Base-by-base conservation (phyloP, 2,888 invertebrate species). In the Scrobipalpa atriplicella region DNA sequence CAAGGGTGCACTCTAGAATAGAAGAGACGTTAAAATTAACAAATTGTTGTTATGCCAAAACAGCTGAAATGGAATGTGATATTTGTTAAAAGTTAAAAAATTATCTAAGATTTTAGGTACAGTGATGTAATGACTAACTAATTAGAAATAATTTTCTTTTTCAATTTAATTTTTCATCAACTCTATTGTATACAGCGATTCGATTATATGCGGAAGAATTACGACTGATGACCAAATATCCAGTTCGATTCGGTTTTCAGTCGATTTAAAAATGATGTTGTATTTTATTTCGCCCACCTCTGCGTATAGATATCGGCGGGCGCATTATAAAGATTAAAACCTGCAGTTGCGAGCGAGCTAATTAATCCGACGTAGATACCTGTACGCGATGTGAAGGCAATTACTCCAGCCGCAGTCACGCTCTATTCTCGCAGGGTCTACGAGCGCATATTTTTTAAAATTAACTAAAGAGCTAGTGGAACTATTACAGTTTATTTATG, bases 321-420 rank as follows among this genome's bases (percentile, higher is more conserved):
- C 71, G 77, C 82, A 82, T 85, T 83, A 84, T 79, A 79, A 80
- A 85, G 81, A 86, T 87, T 83, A 84, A 84, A 85, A 85, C 69
- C 83, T 84, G 78, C 76, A 81, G 75, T 78, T 75, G 77, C 75
- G 69, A 78, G 74, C 78, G 72, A 79, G 82, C 83, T 89, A 88
- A 88, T 89, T 88, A 87, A 85, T 82, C 81, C 80, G 76, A 74
- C 79, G 77, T 74, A 78, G 77, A 78, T 76, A 74, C 76, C 72
- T 71, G 72, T 70, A 73, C 72, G 77, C 82, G 80, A 79, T 78
- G 81, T 77, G 80, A 78, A 83, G 80, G 80, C 84, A 83, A 86
- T 85, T 85, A 84, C 85, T 84, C 79, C 75, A 75, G 76, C 73
- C 75, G 78, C 73, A 82, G 79, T 80, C 78, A 78, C 78, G 76